Percentiles rank a stretch among this genome's conserved stretches.
phyloP scores from a whole-genome alignment of 2,888 invertebrate species.

The Drosophila flavopinicola region DNA sequence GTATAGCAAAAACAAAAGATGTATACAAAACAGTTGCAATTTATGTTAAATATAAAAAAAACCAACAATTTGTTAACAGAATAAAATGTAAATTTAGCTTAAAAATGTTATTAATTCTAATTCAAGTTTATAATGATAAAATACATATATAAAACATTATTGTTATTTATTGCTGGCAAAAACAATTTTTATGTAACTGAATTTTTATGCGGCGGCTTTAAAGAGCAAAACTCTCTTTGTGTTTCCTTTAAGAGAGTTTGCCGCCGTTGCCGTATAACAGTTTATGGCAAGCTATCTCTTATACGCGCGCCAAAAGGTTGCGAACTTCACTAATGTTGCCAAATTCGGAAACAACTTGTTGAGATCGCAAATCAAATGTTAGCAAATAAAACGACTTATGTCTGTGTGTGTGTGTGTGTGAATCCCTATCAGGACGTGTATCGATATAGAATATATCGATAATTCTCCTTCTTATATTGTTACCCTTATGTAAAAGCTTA shows the following conservation, averaged over 20 bases:
- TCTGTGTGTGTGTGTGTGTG: no score
- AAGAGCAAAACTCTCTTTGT: conserved; percentile 6
- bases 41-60: no score
- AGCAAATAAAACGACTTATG: neutral
- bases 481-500: no score
- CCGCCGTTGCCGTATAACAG: conserved; percentile 38
- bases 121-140: neutral
- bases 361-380: conserved; percentile 14
- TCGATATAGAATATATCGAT: neutral
- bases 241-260: conserved; percentile 14
- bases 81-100: no score
- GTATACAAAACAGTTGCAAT: no score
- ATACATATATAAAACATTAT: neutral
- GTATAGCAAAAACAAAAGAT: no score
- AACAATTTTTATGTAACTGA: conserved; percentile 19
- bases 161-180: conserved; percentile 4
- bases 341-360: conserved; percentile 69
- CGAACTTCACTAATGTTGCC: conserved; percentile 47
- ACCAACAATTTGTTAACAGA: no score
- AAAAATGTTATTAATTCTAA: no score
- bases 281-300: conserved; percentile 51
- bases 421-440: neutral
- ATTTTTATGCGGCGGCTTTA: neutral
- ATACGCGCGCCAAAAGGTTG: conserved; percentile 46
- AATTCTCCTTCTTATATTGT: no score